Percentiles rank a stretch among this genome's conserved stretches.
phyloP scores from a whole-genome alignment of 2,797 vertebrate genomes.

The Neosilurus hyrtlii region DNA sequence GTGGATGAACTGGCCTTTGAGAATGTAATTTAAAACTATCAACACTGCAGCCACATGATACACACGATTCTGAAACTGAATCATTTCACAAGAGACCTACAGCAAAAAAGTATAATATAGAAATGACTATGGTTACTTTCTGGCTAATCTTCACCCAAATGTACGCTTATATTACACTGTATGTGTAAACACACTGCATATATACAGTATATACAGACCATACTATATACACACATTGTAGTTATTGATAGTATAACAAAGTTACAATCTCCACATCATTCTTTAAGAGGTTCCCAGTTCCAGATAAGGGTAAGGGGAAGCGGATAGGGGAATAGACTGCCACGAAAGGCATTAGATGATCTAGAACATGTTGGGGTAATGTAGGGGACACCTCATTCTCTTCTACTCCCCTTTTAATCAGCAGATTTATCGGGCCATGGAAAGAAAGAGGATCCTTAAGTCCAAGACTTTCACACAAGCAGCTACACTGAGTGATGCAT shows the following conservation, averaged over 20 bases:
- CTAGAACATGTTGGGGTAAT: conserved; percentile 27
- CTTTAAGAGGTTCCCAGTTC: background rate
- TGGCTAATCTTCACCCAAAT: background rate
- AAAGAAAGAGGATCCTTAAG: conserved; percentile 20
- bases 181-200: background rate
- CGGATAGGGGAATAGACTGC: conserved; percentile 1
- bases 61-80: conserved; percentile 2
- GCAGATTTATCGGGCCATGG: conserved; percentile 25
- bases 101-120: background rate
- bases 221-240: background rate
- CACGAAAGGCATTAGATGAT: conserved; percentile 23
- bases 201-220: background rate
- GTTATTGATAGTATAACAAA: background rate
- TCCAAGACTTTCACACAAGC: conserved; percentile 20
- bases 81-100: background rate
- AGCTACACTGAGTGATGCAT: conserved; percentile 17
- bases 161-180: background rate
- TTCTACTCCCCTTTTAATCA: conserved; percentile 20
- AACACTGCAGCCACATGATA: background rate
- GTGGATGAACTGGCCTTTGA: background rate
- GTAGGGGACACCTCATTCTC: conserved; percentile 31
- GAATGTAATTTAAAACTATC: conserved; percentile 20
- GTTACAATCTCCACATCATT: background rate
- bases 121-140: background rate
- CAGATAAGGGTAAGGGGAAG: background rate